phyloP scores from a whole-genome alignment of 23 tunicate genomes.

The Ascidia mentula region DNA sequence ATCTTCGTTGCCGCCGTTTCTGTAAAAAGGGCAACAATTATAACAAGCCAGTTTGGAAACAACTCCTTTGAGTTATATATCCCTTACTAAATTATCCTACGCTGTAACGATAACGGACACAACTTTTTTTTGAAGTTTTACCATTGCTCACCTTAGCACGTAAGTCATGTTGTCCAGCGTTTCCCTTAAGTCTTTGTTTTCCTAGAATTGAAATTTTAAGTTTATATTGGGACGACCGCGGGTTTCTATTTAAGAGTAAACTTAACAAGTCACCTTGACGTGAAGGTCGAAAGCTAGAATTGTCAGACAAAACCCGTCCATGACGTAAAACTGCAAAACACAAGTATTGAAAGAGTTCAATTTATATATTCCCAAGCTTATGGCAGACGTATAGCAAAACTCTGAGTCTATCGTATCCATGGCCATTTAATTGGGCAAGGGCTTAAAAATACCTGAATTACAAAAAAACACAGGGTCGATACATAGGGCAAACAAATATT shows the following conservation, averaged over 20 bases:
- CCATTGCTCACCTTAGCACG: not conserved
- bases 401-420: too few relatives aligned
- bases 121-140: not conserved
- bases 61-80: not conserved
- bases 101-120: not conserved
- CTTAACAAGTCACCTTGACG: conserved; percentile 19
- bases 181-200: not conserved
- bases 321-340: conserved; percentile 21
- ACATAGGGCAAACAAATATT: too few relatives aligned
- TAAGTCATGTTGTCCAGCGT: not conserved
- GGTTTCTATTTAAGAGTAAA: too few relatives aligned
- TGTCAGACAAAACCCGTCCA: conserved; percentile 30
- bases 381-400: too few relatives aligned
- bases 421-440: too few relatives aligned
- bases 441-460: too few relatives aligned
- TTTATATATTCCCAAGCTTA: too few relatives aligned
- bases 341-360: too few relatives aligned
- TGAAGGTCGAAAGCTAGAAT: conserved; percentile 9
- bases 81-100: not conserved
- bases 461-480: too few relatives aligned
- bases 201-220: too few relatives aligned
- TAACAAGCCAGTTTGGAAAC: too few relatives aligned
- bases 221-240: too few relatives aligned
- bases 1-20: not conserved
- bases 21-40: not conserved